phyloP scores from a whole-genome alignment of 2,797 vertebrate genomes.

The Masticophis lateralis region DNA sequence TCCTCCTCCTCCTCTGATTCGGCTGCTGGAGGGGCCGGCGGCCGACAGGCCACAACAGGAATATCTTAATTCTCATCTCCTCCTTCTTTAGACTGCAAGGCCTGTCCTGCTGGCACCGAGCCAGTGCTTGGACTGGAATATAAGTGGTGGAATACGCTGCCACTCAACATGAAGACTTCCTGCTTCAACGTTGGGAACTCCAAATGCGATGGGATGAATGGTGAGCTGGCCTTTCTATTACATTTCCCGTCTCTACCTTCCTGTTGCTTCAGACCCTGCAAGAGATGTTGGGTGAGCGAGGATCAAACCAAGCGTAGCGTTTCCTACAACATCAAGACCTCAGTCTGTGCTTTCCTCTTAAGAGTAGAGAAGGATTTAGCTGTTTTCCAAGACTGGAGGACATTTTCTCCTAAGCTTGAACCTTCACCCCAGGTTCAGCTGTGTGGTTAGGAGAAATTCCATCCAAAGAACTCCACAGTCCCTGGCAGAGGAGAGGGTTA shows the following conservation, averaged over 20 bases:
- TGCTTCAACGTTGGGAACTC: conserved; percentile 97
- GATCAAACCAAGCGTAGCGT: not conserved
- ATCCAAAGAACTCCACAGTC: not conserved
- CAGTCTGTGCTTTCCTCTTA: not conserved
- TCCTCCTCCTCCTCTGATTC: too few relatives aligned
- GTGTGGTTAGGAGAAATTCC: not conserved
- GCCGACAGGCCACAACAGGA: not conserved
- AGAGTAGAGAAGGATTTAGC: not conserved
- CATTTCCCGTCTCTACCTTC: not conserved
- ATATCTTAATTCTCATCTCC: not conserved
- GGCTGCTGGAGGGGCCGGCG: too few relatives aligned
- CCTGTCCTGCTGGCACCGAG: conserved; percentile 93
- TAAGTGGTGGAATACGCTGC: conserved; percentile 97
- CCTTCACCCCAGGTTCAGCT: not conserved
- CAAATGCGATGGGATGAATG: conserved; percentile 94
- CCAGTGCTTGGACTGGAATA: conserved; percentile 89
- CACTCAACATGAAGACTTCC: conserved; percentile 93
- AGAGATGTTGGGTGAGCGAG: not conserved
- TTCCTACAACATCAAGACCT: not conserved
- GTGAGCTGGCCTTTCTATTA: conserved; percentile 69
- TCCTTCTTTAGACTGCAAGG: conserved; percentile 78
- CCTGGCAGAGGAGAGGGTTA: not conserved
- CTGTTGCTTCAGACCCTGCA: not conserved
- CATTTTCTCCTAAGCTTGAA: not conserved
- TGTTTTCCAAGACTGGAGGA: not conserved